A percentile compares a stretch with the other conserved stretches of the same genome.
Evolutionary conservation across 1,140 invertebrate genomes (phyloP).

Genomic region (Leptinotarsa defecta): DNA sequence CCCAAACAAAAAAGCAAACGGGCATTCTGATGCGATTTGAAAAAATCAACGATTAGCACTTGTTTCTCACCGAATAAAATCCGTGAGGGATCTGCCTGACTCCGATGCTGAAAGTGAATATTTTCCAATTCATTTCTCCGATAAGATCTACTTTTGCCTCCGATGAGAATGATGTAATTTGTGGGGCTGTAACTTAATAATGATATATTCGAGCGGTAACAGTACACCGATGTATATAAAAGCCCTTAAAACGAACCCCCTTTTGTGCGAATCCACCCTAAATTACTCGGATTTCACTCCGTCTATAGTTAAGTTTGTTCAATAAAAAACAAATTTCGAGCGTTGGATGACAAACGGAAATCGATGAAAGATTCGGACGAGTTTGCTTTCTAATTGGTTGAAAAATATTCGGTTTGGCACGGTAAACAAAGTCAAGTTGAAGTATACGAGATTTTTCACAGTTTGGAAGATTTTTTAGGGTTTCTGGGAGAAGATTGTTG

Average conservation of each 20-base stretch:
- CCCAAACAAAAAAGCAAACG: conserved; percentile 38
- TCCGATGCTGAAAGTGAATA: neutral
- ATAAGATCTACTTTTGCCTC: conserved; percentile 21
- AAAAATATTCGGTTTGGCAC: neutral
- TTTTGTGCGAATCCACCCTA: conserved; percentile 43
- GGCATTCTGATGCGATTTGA: conserved; percentile 24
- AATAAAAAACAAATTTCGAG: conserved; percentile 46
- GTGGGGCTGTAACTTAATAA: conserved; percentile 36
- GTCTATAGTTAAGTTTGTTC: conserved; percentile 45
- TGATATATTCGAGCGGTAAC: conserved; percentile 42
- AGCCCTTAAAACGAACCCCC: conserved; percentile 47
- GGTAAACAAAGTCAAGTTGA: neutral
- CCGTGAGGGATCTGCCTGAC: neutral
- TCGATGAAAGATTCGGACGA: conserved; percentile 13
- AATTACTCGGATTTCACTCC: conserved; percentile 42
- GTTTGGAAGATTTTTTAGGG: neutral
- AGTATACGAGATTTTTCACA: neutral
- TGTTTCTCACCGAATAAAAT: neutral
- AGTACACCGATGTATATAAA: conserved; percentile 43
- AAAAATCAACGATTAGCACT: conserved; percentile 24
- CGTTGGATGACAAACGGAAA: conserved; percentile 37
- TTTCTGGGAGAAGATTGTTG: neutral
- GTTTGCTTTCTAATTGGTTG: conserved; percentile 2
- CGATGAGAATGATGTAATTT: conserved; percentile 24
- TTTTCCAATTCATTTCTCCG: neutral